Base-by-base conservation (phyloP, 2,113 vertebrate genomes). In the Lophius piscatorius region DNA sequence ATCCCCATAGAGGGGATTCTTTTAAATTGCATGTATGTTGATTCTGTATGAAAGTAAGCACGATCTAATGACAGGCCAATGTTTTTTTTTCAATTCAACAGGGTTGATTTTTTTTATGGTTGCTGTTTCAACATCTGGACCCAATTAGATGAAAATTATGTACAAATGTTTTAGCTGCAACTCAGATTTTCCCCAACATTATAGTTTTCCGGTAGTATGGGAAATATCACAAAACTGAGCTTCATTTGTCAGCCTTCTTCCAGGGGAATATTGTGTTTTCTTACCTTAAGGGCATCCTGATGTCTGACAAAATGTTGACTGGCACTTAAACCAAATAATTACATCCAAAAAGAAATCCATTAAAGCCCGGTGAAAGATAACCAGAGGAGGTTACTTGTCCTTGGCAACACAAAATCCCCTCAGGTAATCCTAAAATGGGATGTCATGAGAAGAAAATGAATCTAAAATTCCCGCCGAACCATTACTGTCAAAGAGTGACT, bases 371-470 rank as follows among this genome's bases (percentile, higher is more conserved):
- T 78, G 81, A 81, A 62, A 72, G 81, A 74, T 74, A 51, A 62
- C 57, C 60, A 70, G 66, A 75, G 61, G 35, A 33, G 66, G 58
- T 68, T 71, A 28, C 54, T 56, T 46, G 12, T 78, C 69, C 20
- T 13, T 36, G 55, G 78, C 70, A 80, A 66, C 44, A 65, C 62
- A 67, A 74, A 21, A 64, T 29, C 44, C 33, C 64, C n/a, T n/a
- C 39, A 72, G 69, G 69, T 75, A 80, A 82, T 82, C 70, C 58
- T 29, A 50, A 74, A 78, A 64, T 63, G 69, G 38, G 66, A 70
- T 76, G 74, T 78, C 66, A 38, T 4, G 17, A 59, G 12, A 56
- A 70, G 60, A 72, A 80, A 76, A 82, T 69, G 10, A 70, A 41
- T 76, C 55, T 4, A 10, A 36, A 38, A 76, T 20, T 77, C 48